These are phyloP conservation scores for Teleogryllus occipitalis DNA, from an alignment of 1,140 invertebrate species.

Conservation along the genomic window DNA sequence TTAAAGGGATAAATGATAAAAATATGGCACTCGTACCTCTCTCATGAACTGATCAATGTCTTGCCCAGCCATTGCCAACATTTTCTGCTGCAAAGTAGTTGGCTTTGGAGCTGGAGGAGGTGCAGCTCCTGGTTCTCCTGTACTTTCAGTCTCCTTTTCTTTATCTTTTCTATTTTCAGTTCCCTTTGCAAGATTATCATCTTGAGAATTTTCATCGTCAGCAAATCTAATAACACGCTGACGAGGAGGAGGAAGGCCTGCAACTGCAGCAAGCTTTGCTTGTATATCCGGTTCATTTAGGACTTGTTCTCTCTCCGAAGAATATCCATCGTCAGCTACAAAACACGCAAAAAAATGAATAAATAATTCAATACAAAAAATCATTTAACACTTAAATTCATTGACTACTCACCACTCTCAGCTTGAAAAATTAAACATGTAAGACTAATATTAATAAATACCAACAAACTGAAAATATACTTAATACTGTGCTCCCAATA, in stretches of 20 bases:
- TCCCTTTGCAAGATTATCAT: background rate
- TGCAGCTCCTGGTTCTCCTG: background rate
- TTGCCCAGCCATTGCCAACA: constrained; percentile 77
- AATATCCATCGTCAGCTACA: background rate
- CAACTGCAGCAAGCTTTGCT: background rate
- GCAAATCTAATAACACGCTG: constrained; percentile 26
- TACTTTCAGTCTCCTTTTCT: constrained; percentile 14
- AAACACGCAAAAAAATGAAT: background rate
- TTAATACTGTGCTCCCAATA: no score
- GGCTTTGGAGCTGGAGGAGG: constrained; percentile 45
- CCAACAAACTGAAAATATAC: no score
- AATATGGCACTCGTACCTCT: constrained; percentile 40
- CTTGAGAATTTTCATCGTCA: constrained; percentile 32
- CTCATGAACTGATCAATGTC: constrained; percentile 89
- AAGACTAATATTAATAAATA: no score
- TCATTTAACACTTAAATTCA: no score
- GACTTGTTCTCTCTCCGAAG: constrained; percentile 5
- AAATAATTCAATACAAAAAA: no score
- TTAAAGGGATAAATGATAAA: no score
- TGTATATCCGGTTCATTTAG: background rate
- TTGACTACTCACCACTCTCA: no score
- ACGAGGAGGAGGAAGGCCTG: constrained; percentile 10
- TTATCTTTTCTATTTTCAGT: constrained; percentile 31
- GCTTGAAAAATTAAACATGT: no score
- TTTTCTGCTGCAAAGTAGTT: constrained; percentile 69